These are phyloP conservation scores for Forbesichthys papilliferus DNA, from an alignment of 2,113 vertebrate genomes.

Conservation along the genomic window DNA sequence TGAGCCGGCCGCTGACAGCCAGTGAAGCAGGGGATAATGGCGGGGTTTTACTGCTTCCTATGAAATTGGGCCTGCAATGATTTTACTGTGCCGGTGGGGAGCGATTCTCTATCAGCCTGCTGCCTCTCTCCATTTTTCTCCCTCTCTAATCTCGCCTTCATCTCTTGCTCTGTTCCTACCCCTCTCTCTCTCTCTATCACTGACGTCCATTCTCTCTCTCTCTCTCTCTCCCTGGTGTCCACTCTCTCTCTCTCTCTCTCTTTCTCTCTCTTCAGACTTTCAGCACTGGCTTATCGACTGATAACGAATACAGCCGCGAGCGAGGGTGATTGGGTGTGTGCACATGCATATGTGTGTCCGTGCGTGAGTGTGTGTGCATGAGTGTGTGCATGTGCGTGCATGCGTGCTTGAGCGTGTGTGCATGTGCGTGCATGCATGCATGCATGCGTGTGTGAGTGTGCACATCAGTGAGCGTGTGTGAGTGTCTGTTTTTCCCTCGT, in stretches of 20 bases:
- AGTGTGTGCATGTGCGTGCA: background rate
- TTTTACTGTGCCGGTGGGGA: constrained; percentile 62
- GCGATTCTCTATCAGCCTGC: constrained; percentile 50
- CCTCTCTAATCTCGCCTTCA: constrained; percentile 6
- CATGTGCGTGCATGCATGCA: background rate
- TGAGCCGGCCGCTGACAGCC: constrained; percentile 55
- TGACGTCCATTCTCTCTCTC: constrained; percentile 15
- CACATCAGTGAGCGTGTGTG: background rate
- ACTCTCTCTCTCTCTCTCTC: background rate
- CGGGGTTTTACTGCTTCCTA: constrained; percentile 65
- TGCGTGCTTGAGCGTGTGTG: constrained; percentile 2
- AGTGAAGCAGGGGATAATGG: constrained; percentile 60
- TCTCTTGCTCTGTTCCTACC: background rate
- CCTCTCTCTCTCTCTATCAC: constrained; percentile 37
- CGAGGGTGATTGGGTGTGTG: background rate
- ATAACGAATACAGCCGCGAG: constrained; percentile 55
- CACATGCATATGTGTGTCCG: background rate
- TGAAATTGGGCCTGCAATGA: constrained; percentile 65
- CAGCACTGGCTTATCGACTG: constrained; percentile 55
- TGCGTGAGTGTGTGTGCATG: background rate
- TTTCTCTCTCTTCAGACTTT: background rate
- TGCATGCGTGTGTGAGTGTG: constrained; percentile 3
- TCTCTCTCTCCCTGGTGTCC: constrained; percentile 2
- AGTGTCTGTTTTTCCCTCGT: constrained; percentile 16
- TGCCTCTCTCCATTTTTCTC: constrained; percentile 43